These are phyloP conservation scores for Macropis europaea DNA, from an alignment of 2,888 invertebrate species.

Conservation along the genomic window DNA sequence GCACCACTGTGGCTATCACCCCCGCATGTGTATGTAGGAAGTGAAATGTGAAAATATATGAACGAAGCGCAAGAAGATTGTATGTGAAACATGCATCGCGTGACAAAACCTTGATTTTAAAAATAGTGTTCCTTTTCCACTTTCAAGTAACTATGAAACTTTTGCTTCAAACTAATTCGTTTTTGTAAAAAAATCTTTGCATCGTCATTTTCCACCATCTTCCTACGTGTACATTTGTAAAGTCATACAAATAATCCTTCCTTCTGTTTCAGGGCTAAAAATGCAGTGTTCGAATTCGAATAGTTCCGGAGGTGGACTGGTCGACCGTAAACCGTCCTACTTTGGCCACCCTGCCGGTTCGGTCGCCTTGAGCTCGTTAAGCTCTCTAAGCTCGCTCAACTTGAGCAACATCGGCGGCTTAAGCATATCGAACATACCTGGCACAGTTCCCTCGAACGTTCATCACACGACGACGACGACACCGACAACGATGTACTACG, in stretches of 20 bases:
- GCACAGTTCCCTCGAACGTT: constrained; percentile 67
- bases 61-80: too few relatives aligned
- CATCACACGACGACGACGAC: constrained; percentile 69
- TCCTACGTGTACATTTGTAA: too few relatives aligned
- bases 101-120: too few relatives aligned
- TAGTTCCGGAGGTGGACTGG: constrained; percentile 72
- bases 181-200: too few relatives aligned
- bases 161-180: background rate
- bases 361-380: constrained; percentile 69
- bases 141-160: too few relatives aligned
- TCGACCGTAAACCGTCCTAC: constrained; percentile 75
- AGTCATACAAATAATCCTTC: too few relatives aligned
- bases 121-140: too few relatives aligned
- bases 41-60: too few relatives aligned
- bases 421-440: constrained; percentile 70
- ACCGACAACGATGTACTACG: constrained; percentile 73
- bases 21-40: too few relatives aligned
- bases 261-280: constrained; percentile 69
- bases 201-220: too few relatives aligned
- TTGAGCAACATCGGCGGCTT: constrained; percentile 72
- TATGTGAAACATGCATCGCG: too few relatives aligned
- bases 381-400: constrained; percentile 71
- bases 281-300: constrained; percentile 74
- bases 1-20: too few relatives aligned
- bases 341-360: constrained; percentile 67